Conservation (phyloP, 2,888 invertebrate genomes). For the Monoplex corrugatus region DNA sequence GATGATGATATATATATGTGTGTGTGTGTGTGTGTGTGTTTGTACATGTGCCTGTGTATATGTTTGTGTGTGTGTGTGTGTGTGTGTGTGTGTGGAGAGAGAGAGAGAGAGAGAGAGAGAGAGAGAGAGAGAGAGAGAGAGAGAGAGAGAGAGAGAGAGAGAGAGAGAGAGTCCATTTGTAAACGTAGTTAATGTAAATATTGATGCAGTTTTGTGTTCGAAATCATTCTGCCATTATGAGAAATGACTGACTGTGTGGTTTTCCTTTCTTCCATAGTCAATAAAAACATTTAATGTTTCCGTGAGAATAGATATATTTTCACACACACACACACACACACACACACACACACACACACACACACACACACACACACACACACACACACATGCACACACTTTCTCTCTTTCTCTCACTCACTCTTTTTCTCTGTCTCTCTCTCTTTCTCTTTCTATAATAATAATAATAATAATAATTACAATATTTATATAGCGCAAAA, state of each 20-base stretch:
- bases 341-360: neutral
- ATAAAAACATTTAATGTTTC: no score
- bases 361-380: neutral
- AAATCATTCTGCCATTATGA: no score
- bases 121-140: conserved; percentile 35
- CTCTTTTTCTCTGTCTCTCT: neutral
- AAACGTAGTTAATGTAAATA: no score
- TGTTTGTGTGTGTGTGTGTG: neutral
- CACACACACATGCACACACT: no score
- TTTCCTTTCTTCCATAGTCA: no score
- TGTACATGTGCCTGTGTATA: neutral
- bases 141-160: conserved; percentile 20
- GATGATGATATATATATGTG: neutral
- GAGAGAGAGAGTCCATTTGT: neutral
- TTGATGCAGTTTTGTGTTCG: no score
- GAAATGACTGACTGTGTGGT: no score
- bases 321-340: no score
- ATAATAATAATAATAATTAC: no score
- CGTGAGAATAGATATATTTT: no score
- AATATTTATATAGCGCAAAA: no score
- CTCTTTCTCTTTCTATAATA: neutral
- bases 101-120: conserved; percentile 34
- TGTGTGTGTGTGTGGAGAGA: neutral
- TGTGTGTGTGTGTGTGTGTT: neutral
- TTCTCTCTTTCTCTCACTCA: no score